Conservation (phyloP, 2,113 vertebrate species). For the Arizona elegans region DNA sequence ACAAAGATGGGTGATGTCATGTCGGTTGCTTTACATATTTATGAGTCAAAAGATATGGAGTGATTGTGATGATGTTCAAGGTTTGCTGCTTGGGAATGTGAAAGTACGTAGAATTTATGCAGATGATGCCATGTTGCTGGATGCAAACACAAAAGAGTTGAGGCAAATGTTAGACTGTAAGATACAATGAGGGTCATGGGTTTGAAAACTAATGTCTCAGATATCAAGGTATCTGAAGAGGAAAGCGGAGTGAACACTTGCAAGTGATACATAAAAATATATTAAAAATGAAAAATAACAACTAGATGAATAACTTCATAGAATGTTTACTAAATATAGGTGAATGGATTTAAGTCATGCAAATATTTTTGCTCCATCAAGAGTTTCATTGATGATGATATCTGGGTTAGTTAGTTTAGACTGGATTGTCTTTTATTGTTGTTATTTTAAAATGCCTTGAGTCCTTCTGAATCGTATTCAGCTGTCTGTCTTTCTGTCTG, state of each 20-base stretch:
- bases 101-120: neutral
- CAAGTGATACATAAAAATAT: neutral
- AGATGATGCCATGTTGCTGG: neutral
- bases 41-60: neutral
- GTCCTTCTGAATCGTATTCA: neutral
- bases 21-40: neutral
- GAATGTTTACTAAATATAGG: neutral
- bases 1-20: neutral
- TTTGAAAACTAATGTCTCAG: neutral
- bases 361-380: neutral
- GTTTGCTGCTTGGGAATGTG: neutral
- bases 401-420: neutral
- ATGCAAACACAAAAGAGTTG: neutral
- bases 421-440: neutral
- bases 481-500: accelerated
- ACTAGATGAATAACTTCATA: neutral
- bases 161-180: neutral
- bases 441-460: neutral
- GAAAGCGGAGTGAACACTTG: neutral
- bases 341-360: neutral
- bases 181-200: neutral
- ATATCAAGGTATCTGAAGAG: neutral
- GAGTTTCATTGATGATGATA: neutral
- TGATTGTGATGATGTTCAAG: neutral
- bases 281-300: neutral